These are phyloP conservation scores for Anisognathus igniventris DNA, from an alignment of 2,797 vertebrate species.

Conservation along the genomic window DNA sequence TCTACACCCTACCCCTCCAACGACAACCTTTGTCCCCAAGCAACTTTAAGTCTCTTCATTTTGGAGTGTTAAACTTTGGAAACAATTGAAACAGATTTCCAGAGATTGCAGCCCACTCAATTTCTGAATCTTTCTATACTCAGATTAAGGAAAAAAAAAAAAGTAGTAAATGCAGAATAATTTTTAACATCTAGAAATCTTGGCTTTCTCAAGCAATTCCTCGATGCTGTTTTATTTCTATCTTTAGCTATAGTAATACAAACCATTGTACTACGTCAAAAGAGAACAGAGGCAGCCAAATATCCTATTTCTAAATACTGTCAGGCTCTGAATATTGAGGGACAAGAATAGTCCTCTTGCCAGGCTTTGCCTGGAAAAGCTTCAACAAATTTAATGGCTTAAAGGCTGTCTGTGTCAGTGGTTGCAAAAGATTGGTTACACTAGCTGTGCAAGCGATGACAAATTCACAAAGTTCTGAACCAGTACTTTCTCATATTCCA, in stretches of 20 bases:
- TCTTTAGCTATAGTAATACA: background rate
- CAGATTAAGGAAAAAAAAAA: background rate
- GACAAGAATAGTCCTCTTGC: background rate
- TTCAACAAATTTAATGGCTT: background rate
- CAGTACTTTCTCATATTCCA: background rate
- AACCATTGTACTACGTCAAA: background rate
- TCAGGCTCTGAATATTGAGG: background rate
- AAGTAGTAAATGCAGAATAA: background rate
- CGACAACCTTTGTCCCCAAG: background rate
- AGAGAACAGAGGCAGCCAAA: background rate
- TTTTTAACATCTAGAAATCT: background rate
- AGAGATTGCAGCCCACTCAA: background rate
- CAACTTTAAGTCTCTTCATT: background rate
- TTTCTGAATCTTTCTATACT: background rate
- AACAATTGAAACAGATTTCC: background rate
- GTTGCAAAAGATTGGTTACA: background rate
- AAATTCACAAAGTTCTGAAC: background rate
- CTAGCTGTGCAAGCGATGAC: background rate
- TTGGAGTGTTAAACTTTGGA: background rate
- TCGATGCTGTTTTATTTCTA: background rate
- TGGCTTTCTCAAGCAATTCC: background rate
- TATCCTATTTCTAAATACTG: background rate
- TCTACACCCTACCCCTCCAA: background rate
- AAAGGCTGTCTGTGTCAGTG: background rate
- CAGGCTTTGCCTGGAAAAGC: background rate